These are phyloP conservation scores for Chitala chitala DNA, from an alignment of 2,113 vertebrate genomes.

Conservation along the genomic window DNA sequence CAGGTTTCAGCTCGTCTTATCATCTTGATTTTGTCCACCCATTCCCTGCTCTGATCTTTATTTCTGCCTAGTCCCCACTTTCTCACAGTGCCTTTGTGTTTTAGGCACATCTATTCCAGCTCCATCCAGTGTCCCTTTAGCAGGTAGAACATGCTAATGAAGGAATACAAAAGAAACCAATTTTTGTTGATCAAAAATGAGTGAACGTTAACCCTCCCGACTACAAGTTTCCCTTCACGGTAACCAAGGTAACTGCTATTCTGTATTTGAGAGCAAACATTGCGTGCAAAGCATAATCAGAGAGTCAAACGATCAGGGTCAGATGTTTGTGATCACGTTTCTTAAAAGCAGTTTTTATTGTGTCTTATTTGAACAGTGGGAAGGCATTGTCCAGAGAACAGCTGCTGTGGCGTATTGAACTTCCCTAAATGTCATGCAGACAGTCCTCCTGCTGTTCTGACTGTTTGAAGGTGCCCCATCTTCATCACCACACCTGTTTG, in stretches of 20 bases:
- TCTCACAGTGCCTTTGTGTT: too few species aligned
- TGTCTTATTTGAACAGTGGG: constrained; percentile 6
- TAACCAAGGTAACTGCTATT: not conserved
- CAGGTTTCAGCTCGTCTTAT: too few species aligned
- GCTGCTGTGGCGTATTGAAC: constrained; percentile 11
- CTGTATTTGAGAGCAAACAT: not conserved
- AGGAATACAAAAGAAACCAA: not conserved
- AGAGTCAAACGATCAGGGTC: not conserved
- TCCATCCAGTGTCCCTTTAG: not conserved
- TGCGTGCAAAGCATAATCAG: not conserved
- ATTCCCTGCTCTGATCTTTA: too few species aligned
- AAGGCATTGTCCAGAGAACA: not conserved
- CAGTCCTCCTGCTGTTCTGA: constrained; percentile 4
- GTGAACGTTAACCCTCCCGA: not conserved
- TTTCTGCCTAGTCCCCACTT: too few species aligned
- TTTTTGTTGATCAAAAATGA: not conserved
- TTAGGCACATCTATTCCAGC: too few species aligned
- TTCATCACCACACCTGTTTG: not conserved
- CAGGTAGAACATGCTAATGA: not conserved
- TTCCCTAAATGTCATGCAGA: constrained; percentile 6
- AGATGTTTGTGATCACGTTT: not conserved
- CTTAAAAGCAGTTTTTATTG: constrained; percentile 1
- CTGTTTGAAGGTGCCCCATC: not conserved
- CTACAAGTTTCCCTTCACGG: not conserved
- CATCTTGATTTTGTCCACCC: too few species aligned